Conservation (phyloP, 2,888 invertebrate genomes). For the Phyllotreta striolata region DNA sequence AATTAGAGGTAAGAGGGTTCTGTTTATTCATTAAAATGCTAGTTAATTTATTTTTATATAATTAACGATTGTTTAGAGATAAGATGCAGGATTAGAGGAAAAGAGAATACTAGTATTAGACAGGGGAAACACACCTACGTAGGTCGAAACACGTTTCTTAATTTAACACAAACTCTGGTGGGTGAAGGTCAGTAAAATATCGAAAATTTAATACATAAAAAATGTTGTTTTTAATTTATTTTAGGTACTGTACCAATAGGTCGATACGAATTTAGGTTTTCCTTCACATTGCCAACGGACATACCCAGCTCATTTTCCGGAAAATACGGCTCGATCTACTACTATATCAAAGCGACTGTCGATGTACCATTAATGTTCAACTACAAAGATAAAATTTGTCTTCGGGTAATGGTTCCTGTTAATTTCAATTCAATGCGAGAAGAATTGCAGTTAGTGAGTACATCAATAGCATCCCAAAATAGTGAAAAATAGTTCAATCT, state of each 20-base stretch:
- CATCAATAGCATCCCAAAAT: neutral
- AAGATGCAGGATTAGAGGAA: constrained; percentile 11
- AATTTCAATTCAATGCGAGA: constrained; percentile 65
- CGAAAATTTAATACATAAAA: too few relatives aligned
- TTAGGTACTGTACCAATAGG: constrained; percentile 67
- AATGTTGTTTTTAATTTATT: constrained; percentile 11
- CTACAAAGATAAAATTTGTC: constrained; percentile 81
- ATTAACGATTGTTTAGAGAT: constrained; percentile 1
- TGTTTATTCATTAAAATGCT: too few relatives aligned
- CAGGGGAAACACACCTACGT: constrained; percentile 14
- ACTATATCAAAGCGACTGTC: constrained; percentile 78
- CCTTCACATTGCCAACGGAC: constrained; percentile 73
- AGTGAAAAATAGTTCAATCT: too few relatives aligned
- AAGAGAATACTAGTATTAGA: constrained; percentile 1
- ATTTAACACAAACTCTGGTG: constrained; percentile 12
- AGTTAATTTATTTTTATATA: neutral
- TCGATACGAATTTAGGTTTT: constrained; percentile 78
- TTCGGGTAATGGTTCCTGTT: constrained; percentile 81
- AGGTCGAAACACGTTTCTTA: constrained; percentile 5
- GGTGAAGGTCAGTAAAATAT: constrained; percentile 13
- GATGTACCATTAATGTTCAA: constrained; percentile 87
- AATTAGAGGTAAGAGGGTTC: too few relatives aligned
- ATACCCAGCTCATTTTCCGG: constrained; percentile 85
- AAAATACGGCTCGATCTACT: constrained; percentile 76
- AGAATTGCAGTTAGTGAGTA: constrained; percentile 11